Conservation (phyloP, 2,888 invertebrate species). For the Automeris io region DNA sequence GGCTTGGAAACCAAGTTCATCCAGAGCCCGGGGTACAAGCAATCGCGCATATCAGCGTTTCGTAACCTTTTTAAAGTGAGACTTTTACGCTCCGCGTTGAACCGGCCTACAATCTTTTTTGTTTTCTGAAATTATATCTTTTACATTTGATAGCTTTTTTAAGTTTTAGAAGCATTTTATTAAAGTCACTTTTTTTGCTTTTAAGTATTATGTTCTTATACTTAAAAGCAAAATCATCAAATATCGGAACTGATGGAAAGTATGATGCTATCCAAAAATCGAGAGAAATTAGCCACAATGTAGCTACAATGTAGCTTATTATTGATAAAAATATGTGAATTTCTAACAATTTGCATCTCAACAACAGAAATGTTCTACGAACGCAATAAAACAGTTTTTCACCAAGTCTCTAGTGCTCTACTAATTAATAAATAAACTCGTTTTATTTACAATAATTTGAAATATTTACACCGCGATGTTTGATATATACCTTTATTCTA, state of each 20-base stretch:
- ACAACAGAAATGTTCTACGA: slow-evolving; percentile 41
- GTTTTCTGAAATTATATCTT: neutral
- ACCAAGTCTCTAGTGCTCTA: slow-evolving; percentile 51
- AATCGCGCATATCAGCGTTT: too few species aligned
- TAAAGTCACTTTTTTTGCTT: neutral
- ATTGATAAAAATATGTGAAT: too few species aligned
- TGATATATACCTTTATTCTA: slow-evolving; percentile 56
- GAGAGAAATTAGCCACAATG: too few species aligned
- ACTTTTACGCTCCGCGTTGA: too few species aligned
- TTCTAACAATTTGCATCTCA: neutral
- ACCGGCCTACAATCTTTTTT: neutral
- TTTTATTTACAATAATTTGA: slow-evolving; percentile 60
- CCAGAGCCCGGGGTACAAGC: too few species aligned
- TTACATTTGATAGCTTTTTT: neutral
- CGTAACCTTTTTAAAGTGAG: too few species aligned
- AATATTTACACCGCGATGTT: slow-evolving; percentile 58
- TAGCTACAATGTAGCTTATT: too few species aligned
- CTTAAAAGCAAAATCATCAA: too few species aligned
- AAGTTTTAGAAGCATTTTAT: neutral
- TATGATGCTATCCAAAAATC: too few species aligned
- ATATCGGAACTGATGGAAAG: too few species aligned
- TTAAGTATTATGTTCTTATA: neutral
- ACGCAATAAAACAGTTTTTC: slow-evolving; percentile 52
- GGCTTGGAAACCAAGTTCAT: too few species aligned
- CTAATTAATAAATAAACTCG: slow-evolving; percentile 28